Evolutionary conservation across 2,888 invertebrate genomes (phyloP).

Genomic region (Clistopyga incitator): DNA sequence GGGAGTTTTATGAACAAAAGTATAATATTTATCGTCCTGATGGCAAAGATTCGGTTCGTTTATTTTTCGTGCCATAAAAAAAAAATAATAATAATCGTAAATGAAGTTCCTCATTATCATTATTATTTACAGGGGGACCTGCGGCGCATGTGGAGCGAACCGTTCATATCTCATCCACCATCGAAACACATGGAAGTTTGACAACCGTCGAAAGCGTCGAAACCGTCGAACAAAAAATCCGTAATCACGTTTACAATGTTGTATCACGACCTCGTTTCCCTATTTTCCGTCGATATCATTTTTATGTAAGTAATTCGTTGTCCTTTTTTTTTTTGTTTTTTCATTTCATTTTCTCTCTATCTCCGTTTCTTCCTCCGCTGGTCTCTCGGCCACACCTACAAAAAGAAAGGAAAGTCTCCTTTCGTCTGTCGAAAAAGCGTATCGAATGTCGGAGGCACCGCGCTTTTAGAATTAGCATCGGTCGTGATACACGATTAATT

Average conservation of each 20-base stretch:
- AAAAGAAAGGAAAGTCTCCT: slow-evolving; percentile 11
- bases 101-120: not conserved
- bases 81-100: not conserved
- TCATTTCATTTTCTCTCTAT: slow-evolving; percentile 31
- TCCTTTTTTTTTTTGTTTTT: slow-evolving; percentile 52
- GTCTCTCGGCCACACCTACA: slow-evolving; percentile 9
- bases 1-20: too few relatives aligned
- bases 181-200: slow-evolving; percentile 94
- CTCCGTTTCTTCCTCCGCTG: slow-evolving; percentile 30
- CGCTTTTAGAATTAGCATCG: slow-evolving; percentile 31
- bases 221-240: slow-evolving; percentile 63
- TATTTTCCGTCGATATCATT: slow-evolving; percentile 79
- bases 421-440: slow-evolving; percentile 31
- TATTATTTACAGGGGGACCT: slow-evolving; percentile 93
- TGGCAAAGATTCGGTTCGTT: too few relatives aligned
- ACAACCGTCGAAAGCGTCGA: slow-evolving; percentile 80
- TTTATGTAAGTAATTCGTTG: slow-evolving; percentile 80
- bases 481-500: slow-evolving; percentile 23
- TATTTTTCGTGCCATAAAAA: not conserved
- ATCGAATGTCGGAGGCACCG: slow-evolving; percentile 20
- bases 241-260: slow-evolving; percentile 67
- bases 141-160: slow-evolving; percentile 99
- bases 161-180: slow-evolving; percentile 93
- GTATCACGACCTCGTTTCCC: slow-evolving; percentile 72
- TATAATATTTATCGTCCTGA: too few relatives aligned